These are phyloP conservation scores for Gasterosteus aculeatus DNA, from an alignment of 2,113 vertebrate species.

Conservation along the genomic window DNA sequence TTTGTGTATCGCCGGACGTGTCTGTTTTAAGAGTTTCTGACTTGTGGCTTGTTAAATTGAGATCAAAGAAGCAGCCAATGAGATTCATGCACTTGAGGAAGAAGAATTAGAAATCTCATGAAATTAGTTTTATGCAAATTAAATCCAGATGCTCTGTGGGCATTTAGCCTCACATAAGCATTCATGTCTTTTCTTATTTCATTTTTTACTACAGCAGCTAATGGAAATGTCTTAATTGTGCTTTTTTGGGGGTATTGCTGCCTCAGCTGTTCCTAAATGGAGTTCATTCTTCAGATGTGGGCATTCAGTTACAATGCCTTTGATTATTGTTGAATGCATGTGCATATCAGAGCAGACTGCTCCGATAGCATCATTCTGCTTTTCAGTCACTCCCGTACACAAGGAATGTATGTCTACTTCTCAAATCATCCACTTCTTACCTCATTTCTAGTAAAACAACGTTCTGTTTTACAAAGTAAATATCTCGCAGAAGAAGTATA, in stretches of 20 bases:
- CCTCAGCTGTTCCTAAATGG: constrained; percentile 36
- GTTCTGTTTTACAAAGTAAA: background rate
- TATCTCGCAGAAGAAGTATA: background rate
- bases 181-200: constrained; percentile 9
- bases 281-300: background rate
- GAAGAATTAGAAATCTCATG: constrained; percentile 19
- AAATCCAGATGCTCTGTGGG: background rate
- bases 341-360: background rate
- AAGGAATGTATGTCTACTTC: background rate
- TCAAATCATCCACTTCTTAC: background rate
- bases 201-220: constrained; percentile 8
- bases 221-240: constrained; percentile 37
- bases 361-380: background rate
- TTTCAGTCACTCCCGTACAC: background rate
- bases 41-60: background rate
- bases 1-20: background rate
- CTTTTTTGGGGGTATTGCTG: constrained; percentile 5
- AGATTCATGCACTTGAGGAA: background rate
- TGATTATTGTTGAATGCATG: background rate
- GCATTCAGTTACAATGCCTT: background rate
- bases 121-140: constrained; percentile 41
- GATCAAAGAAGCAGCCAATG: background rate
- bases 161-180: constrained; percentile 18
- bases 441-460: background rate
- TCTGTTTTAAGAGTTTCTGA: background rate